A percentile compares a stretch with the other conserved stretches of the same genome.
These are phyloP conservation scores for Myrmecobius fasciatus DNA, from an alignment of 2,113 vertebrate genomes.

Conservation along the genomic window DNA sequence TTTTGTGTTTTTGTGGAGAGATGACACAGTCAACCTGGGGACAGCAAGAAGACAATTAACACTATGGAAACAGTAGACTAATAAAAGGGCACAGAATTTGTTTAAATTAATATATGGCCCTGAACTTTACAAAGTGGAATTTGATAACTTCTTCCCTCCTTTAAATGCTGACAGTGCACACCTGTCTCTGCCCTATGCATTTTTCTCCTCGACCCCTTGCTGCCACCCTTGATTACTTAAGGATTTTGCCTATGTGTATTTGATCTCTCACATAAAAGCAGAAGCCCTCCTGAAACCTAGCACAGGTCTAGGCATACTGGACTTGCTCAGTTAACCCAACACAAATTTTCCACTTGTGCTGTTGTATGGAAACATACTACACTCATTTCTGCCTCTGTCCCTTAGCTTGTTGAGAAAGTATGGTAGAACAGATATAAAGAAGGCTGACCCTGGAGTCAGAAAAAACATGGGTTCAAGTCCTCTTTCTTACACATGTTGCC, in stretches of 20 bases:
- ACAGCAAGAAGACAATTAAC: background rate
- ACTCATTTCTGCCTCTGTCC: background rate
- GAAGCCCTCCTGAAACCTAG: background rate
- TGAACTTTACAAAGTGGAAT: background rate
- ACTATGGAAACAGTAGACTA: background rate
- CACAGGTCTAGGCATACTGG: background rate
- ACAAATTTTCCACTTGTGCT: background rate
- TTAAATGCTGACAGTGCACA: background rate
- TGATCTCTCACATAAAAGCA: background rate
- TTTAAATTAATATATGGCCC: background rate
- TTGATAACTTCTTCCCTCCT: background rate
- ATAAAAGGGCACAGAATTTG: constrained; percentile 2
- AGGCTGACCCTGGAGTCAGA: background rate
- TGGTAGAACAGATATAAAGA: background rate
- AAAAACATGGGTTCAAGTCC: background rate
- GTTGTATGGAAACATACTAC: background rate
- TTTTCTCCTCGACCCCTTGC: background rate
- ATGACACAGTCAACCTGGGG: constrained; percentile 28
- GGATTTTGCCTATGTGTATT: background rate
- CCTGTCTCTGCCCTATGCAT: background rate
- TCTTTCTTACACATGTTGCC: background rate
- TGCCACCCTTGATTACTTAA: background rate
- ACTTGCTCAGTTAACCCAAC: background rate
- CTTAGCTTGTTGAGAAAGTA: background rate
- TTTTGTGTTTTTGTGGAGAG: constrained; percentile 47